Evolutionary conservation across 64 coral and sea anemone genomes (phyloP), one percentile per base, ranked within the genome.

Genomic region (Cladopsammia gracilis): DNA sequence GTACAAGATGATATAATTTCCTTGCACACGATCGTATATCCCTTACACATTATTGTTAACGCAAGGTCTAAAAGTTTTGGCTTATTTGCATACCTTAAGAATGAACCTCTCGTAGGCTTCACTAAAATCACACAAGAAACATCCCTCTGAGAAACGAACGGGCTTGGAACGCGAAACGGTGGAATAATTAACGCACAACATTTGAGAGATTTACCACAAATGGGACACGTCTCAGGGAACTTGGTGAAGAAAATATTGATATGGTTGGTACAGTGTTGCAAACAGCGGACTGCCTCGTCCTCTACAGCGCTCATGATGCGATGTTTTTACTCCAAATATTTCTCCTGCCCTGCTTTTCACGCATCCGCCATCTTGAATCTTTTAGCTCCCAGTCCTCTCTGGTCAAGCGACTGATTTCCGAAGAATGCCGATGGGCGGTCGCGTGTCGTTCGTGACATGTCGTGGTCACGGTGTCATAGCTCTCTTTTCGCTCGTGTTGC

Each of bases 231-330:
- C 10, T 84, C 62, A 2, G 80, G 80, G 50, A 84, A 84, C 3
- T 51, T 67, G 51, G 80, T 47, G 62, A 84, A 84, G 44, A 84
- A 84, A 24, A 84, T 84, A 84, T 84, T 84, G 62, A 46, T 66
- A 12, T 67, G 43, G 51, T 44, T 66, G 13, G 61, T 84, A 47
- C 80, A 84, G 19, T 84, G 80, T 43, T 84, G 80, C 80, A 84
- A 67, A 9, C 80, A 84, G 62, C 62, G 80, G n/a, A 84, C n/a
- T 49, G 11, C 62, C 3, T 68, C 80, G 48, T 68, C 61, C n/a
- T 45, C 47, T 0, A 3, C 25, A 8, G 1, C 42, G 14, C 25
- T 64, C 80, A 84, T 84, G 42, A 22, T 68, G 34, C 45, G 10
- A 49, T 49, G 11, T 49, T 42, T 19, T 12, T 1, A 34, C 34